Evolutionary conservation across 1,140 invertebrate genomes (phyloP), one percentile per base, ranked within the genome.

Genomic region (Pteromalus puparum): DNA sequence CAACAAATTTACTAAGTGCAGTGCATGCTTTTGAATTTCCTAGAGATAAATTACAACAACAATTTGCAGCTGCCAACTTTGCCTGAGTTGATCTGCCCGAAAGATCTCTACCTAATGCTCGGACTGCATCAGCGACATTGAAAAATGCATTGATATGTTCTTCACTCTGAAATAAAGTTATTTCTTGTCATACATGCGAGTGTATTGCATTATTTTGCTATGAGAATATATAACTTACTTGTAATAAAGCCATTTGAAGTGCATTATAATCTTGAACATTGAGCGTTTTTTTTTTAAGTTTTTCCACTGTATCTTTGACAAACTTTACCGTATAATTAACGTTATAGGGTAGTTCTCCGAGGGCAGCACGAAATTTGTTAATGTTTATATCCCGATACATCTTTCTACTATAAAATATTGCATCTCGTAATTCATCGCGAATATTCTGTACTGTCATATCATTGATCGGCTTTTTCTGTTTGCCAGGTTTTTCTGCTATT

Each of bases 21-120:
- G 85, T 84, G 42, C 92, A 93, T n/a, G 89, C 88, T 86, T 90
- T 92, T 3, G 84, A 15, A 88, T 92, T 91, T 48, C 91, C 92
- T 0, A 93, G 88, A 28, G 93, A 86, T 80, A 93, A 89, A 82
- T 93, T 93, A 82, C 93, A 93, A 83, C 91, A 92, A 80, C 92
- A 93, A 87, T 89, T 90, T 0, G 89, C 90, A 70, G 93, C 91
- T 30, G 85, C 80, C 24, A 93, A 84, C 80, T 93, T 90, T 12
- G 90, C 74, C 38, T 82, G 86, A n/a, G 90, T 82, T 87, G 91
- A 89, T 9, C 65, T 85, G n/a, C 91, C 86, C n/a, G 90, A 91
- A 1, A 93, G 82, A 86, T 92, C 91, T 74, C 92, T 87, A 24
- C 90, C 88, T 15, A 93, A 80, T 0, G 89, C 83, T 82, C 88